Base-by-base conservation (phyloP, 1,140 invertebrate species). In the Sarcophaga bullata region DNA sequence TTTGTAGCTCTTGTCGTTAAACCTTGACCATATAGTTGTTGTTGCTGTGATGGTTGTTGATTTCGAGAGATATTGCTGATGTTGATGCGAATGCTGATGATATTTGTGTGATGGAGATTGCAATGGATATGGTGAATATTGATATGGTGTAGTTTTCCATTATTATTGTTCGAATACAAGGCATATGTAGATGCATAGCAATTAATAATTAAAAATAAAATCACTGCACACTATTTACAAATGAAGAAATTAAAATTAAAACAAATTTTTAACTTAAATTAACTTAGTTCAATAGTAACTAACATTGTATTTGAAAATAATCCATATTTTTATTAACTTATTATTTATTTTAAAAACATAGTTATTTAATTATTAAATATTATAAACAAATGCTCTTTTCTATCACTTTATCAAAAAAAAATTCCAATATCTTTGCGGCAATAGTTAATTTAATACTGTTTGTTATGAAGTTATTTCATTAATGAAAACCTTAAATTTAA, bases 101-200 rank as follows among this genome's bases (percentile, higher is more conserved):
- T 46, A 13, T 19, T 49, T 3, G 25, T 58, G 50, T 13, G 25
- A 2, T 37, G 1, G 25, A 1, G 25, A 4, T 37, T 37, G 25
- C 25, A 37, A 37, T 37, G 1, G 25, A 37, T 37, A 37, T 37
- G 25, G 25, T 37, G 25, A 37, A 37, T 37, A 37, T 37, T 1
- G 25, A 37, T n/a, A n/a, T 80, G 49, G 58, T 47, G 54, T 80
- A 46, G 13, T 81, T 68, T 13, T 81, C 50, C 54, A 68, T 25
- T 7, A 68, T 68, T 19, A 19, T 68, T 19, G 8, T n/a, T 1
- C 8, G 62, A 17, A 19, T 68, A 25, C n/a, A 68, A n/a, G 17
- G n/a, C 17, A 25, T 68, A 58, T 37, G 25, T 52, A 52, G 1
- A 52, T 52, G 50, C 8, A 52, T 52, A 10, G 9, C 50, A 52